A percentile compares a stretch with the other conserved stretches of the same genome.
These are phyloP conservation scores for Bucco capensis DNA, from an alignment of 2,113 vertebrate genomes.

Conservation along the genomic window DNA sequence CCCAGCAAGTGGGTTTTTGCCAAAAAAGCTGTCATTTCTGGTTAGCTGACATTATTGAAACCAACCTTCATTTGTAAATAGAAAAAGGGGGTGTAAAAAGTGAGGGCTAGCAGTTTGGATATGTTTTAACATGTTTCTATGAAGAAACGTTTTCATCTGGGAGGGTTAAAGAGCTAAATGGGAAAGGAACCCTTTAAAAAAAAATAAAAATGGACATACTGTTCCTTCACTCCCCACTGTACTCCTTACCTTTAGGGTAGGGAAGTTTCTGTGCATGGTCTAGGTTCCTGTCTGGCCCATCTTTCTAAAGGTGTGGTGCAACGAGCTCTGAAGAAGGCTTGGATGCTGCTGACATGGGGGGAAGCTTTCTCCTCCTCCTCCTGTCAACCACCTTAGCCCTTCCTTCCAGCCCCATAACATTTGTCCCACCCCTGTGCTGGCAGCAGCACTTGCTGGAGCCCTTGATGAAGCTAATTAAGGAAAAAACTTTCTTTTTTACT, in stretches of 20 bases:
- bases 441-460: not conserved
- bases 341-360: not conserved
- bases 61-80: constrained; percentile 11
- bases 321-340: not conserved
- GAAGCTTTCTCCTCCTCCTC: constrained; percentile 21
- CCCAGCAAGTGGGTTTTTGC: not conserved
- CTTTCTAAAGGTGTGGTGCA: not conserved
- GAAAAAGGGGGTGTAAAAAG: not conserved
- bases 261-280: not conserved
- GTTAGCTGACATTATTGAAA: constrained; percentile 18
- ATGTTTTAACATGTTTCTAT: not conserved
- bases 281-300: not conserved
- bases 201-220: not conserved
- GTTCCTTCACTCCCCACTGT: not conserved
- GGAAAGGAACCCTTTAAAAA: not conserved
- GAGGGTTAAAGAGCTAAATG: not conserved
- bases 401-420: not conserved
- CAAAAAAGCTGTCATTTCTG: constrained; percentile 1
- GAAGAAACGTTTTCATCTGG: not conserved
- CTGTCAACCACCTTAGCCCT: not conserved
- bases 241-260: not conserved
- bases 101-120: not conserved
- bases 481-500: not conserved
- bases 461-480: not conserved
- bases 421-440: not conserved